Base-by-base conservation (phyloP, 2,113 vertebrate genomes). In the Chloropsis hardwickii region DNA sequence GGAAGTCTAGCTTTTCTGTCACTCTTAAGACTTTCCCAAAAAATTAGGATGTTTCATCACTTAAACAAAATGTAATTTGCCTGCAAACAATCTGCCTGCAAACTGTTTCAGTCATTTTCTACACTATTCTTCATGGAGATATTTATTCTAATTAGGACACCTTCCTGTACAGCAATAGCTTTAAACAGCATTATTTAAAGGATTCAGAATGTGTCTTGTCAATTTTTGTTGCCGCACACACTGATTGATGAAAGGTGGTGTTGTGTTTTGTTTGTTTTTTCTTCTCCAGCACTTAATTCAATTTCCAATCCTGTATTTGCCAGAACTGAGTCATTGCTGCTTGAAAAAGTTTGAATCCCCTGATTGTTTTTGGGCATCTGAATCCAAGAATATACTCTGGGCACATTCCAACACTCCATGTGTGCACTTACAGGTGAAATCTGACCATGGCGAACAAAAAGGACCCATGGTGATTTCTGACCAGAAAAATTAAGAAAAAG, bases 171-270 rank as follows among this genome's bases (percentile, higher is more conserved):
- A 86, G 7, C 8, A 39, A 13, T 20, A 76, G 22, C 11, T 57
- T 89, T 37, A 51, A 80, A 35, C 12, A 61, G 20, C 14, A 37
- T 61, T 57, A 65, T 69, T 79, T 45, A 51, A 79, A 82, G 61
- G 47, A 29, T 71, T 67, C 27, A 51, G 17, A 50, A 54, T 5
- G 1, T 9, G 2, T 22, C 28, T 37, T 53, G 6, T 27, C 39
- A 57, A 0, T 25, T 9, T 42, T 74, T 11, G 3, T 12, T 57
- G 8, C 8, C 2, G 3, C 12, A 28, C 6, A 48, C 9, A 48
- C 2, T 10, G 6, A 19, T 21, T 21, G 35, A 20, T 67, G 13
- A 72, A 74, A 67, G 2, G 14, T 15, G 9, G 8, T 35, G 13
- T 13, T 53, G 35, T 39, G 7, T 31, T 78, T 13, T 24, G 8